Base-by-base conservation (phyloP, 2,797 vertebrate species). In the Gastrophryne carolinensis region DNA sequence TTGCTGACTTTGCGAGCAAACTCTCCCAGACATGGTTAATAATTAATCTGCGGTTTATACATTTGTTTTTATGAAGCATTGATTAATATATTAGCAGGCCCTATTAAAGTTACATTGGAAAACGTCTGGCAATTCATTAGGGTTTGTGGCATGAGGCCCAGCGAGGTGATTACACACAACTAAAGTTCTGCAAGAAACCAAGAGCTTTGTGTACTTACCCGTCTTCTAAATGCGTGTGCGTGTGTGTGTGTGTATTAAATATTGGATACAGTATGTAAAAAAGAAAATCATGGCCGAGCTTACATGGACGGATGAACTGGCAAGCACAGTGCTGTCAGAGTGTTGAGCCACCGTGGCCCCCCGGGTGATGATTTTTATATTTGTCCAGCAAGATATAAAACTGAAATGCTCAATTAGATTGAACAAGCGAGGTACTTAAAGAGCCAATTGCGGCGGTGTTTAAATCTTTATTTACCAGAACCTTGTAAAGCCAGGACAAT, bases 391-490 rank as follows among this genome's bases (percentile, higher is more conserved):
- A 89, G 87, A 90, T 92, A 88, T 89, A 93, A 92, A 90, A 90
- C 79, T 87, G 86, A 86, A 87, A 84, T 86, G 92, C 90, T 91
- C 92, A 93, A 94, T 95, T 92, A 94, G 90, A 90, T 92, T 94
- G 89, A 94, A 94, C 91, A 91, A 92, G 92, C 88, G 90, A 89
- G 92, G 90, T 90, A 93, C 93, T 94, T 94, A 95, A 94, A 90
- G 86, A 93, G 92, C 91, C 92, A 91, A 93, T 92, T 88, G 92
- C 90, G 82, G 83, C 87, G 91, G 89, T 93, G 92, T 92, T 95
- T 94, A 94, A 94, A 95, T 95, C 93, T 94, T 93, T 92, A 94
- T 95, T 94, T 94, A 94, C 90, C 93, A 93, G 90, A 92, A 93
- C 90, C 90, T 91, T 91, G 91, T 94, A 94, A 93, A 92, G 91